Evolutionary conservation across 2,113 vertebrate genomes (phyloP), one percentile per base, ranked within the genome.

Genomic region (Pseudorhombus dupliciocellatus): DNA sequence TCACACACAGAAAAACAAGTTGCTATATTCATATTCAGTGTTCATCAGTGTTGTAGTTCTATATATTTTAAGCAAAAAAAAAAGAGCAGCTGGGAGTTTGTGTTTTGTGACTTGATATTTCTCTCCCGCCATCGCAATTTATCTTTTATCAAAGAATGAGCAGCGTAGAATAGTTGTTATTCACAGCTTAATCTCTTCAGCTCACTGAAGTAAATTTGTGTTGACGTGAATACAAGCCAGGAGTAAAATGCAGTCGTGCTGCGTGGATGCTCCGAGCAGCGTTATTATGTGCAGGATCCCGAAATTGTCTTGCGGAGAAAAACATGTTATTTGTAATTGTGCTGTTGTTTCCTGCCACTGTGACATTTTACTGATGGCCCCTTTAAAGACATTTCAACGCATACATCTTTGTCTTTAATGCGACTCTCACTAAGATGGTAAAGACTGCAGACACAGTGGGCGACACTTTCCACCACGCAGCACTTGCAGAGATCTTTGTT

Each of bases 401-500:
- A 20, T 21, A 30, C 18, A 52, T 52, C 4, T 34, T 58, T 12
- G 4, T 21, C 37, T 31, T 60, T 28, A 73, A 72, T 73, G 40
- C 40, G 30, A 46, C 56, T 48, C 20, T 64, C 64, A 18, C 18
- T 60, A 54, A 56, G 70, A 72, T 65, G 52, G 31, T 46, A 57
- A 50, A 71, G 70, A 25, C 71, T 77, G 64, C 63, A 63, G 48
- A 66, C 77, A 42, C 77, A 70, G 46, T 71, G 61, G 75, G 79
- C 73, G 65, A 62, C 70, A 60, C 54, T 79, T 54, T 80, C 40
- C 57, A 67, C 25, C 52, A 52, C 16, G 58, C 79, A 65, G 71
- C 69, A 31, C 70, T 64, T 53, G 74, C 78, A 65, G 72, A 82
- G 70, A 81, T 83, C 75, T 50, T 73, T 24, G 44, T 81, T 57